Conservation (phyloP, 23 tunicate species). For the Oikopleura dioica region DNA sequence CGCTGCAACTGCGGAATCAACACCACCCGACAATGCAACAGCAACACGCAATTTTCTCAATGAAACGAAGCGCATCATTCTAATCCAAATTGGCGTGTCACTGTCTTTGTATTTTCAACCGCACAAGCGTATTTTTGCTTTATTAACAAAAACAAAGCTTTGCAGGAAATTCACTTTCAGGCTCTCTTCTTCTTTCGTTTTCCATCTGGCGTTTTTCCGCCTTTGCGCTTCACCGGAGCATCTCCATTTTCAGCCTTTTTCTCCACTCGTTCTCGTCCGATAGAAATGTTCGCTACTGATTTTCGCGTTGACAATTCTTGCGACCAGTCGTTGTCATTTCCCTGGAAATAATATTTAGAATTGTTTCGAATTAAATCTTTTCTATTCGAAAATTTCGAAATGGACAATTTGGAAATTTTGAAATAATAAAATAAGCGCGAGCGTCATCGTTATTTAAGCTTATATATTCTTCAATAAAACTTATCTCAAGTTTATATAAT, state of each 20-base stretch:
- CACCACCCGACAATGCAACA: slow-evolving; percentile 60
- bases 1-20: slow-evolving; percentile 84
- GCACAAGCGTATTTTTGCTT: too few relatives aligned
- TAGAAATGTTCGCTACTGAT: neutral
- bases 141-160: too few relatives aligned
- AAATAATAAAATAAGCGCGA: too few relatives aligned
- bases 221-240: too few relatives aligned
- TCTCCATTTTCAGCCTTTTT: neutral
- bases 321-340: neutral
- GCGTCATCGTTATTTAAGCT: too few relatives aligned
- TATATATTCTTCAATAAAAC: too few relatives aligned
- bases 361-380: neutral
- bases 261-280: neutral
- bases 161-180: too few relatives aligned
- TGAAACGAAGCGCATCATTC: neutral
- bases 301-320: neutral
- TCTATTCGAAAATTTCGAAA: neutral
- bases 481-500: too few relatives aligned
- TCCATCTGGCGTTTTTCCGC: too few relatives aligned
- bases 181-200: neutral
- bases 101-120: too few relatives aligned
- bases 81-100: too few relatives aligned
- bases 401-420: too few relatives aligned
- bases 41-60: neutral
- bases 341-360: neutral